Percentiles rank a stretch among this genome's conserved stretches.
These are phyloP conservation scores for Lycopodina hypogea DNA, from an alignment of 37 sponge, comb jelly and placozoan species.

Conservation along the genomic window DNA sequence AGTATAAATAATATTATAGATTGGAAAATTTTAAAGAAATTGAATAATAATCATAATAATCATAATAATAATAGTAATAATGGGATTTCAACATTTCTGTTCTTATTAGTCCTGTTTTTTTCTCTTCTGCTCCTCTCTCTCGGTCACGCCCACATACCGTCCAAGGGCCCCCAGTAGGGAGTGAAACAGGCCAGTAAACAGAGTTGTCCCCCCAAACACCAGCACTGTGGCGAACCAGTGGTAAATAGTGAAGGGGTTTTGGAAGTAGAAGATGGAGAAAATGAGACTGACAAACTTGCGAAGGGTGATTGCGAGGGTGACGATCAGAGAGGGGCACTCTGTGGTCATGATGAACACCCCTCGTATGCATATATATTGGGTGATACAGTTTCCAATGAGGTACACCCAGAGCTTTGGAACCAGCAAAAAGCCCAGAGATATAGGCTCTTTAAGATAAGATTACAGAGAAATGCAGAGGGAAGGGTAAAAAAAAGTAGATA, in stretches of 20 bases:
- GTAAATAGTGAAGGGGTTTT: slow-evolving; percentile 84
- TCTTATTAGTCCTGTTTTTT: no score
- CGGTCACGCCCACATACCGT: neutral
- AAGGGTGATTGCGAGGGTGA: slow-evolving; percentile 87
- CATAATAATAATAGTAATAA: no score
- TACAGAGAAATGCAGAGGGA: no score
- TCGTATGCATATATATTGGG: slow-evolving; percentile 83
- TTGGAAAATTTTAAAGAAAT: no score
- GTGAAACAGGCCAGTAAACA: slow-evolving; percentile 55
- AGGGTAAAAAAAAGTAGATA: neutral
- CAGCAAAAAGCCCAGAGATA: slow-evolving; percentile 6
- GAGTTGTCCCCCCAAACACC: slow-evolving; percentile 82
- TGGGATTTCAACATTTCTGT: no score
- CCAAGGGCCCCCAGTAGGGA: neutral
- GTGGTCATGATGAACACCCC: slow-evolving; percentile 83
- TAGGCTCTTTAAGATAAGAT: slow-evolving; percentile 17
- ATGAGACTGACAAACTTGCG: slow-evolving; percentile 90
- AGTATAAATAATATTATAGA: no score
- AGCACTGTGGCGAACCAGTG: slow-evolving; percentile 88
- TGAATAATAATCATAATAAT: no score
- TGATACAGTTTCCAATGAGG: slow-evolving; percentile 65
- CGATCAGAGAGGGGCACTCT: slow-evolving; percentile 91
- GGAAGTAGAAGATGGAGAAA: slow-evolving; percentile 91
- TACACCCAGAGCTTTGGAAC: slow-evolving; percentile 79
- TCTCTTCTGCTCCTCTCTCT: neutral